These are phyloP conservation scores for Melanophora roralis DNA, from an alignment of 2,888 invertebrate genomes.

Conservation along the genomic window DNA sequence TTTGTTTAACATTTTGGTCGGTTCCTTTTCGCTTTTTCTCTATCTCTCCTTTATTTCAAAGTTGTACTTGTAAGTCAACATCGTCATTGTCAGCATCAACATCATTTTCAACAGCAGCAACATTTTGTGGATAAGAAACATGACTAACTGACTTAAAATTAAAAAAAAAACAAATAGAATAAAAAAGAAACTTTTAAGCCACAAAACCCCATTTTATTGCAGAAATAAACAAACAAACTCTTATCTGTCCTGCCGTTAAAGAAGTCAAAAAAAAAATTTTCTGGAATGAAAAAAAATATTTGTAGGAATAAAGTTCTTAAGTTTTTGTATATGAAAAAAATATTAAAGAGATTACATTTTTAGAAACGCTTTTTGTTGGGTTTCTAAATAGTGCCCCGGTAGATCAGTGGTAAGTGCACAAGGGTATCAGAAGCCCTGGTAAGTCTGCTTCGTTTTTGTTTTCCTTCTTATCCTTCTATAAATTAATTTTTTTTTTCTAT, in stretches of 20 bases:
- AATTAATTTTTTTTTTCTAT: no score
- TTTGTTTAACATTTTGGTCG: slow-evolving; percentile 33
- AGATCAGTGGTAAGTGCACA: no score
- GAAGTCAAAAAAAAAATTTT: slow-evolving; percentile 19
- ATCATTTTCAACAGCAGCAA: slow-evolving; percentile 13
- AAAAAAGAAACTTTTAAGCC: slow-evolving; percentile 44
- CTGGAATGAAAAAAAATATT: slow-evolving; percentile 4
- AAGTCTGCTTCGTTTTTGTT: no score
- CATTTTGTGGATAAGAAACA: slow-evolving; percentile 14
- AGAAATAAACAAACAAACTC: slow-evolving; percentile 52
- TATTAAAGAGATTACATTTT: no score
- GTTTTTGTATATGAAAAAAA: no score
- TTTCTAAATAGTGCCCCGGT: no score
- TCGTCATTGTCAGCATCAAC: slow-evolving; percentile 24
- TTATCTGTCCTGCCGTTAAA: slow-evolving; percentile 5
- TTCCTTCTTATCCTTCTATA: no score
- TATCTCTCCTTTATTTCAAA: neutral
- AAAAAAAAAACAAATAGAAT: neutral
- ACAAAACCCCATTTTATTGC: slow-evolving; percentile 54
- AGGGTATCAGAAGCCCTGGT: no score
- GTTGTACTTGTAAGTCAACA: slow-evolving; percentile 10
- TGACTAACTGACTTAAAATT: slow-evolving; percentile 33
- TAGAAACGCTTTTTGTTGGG: no score
- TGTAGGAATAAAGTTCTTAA: neutral
- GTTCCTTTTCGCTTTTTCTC: neutral